These are phyloP conservation scores for Thymelicus acteon DNA, from an alignment of 2,888 invertebrate genomes.

Conservation along the genomic window DNA sequence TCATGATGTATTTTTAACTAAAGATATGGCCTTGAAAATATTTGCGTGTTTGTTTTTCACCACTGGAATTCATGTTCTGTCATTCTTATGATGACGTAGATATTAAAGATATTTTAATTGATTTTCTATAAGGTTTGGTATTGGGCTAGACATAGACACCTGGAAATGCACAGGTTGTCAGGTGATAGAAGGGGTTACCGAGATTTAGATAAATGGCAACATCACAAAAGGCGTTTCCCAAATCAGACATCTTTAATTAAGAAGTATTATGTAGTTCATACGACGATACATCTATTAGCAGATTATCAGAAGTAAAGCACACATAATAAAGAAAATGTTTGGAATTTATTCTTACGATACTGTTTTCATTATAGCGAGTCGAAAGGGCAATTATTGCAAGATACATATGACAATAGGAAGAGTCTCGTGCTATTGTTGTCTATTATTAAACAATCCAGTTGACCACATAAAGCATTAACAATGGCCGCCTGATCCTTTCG, in stretches of 20 bases:
- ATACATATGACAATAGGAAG: neutral
- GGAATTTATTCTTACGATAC: no score
- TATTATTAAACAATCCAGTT: neutral
- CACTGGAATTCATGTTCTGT: neutral
- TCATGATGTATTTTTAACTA: slow-evolving; percentile 24
- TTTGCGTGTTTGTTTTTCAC: neutral
- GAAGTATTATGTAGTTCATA: no score
- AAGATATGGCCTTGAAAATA: slow-evolving; percentile 14
- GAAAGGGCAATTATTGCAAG: neutral
- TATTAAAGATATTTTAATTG: no score
- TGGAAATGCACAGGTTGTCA: no score
- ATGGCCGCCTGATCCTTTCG: slow-evolving; percentile 8
- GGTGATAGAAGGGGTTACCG: no score
- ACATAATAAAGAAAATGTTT: no score
- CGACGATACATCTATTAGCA: no score
- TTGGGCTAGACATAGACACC: neutral
- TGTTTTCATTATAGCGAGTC: neutral
- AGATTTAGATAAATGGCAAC: no score
- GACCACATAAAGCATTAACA: neutral
- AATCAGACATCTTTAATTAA: no score
- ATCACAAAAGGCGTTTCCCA: no score
- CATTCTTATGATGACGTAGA: neutral
- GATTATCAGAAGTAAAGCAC: no score
- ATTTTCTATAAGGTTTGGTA: no score
- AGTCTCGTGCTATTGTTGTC: neutral